These are phyloP conservation scores for Onthophagus taurus DNA, from an alignment of 1,140 invertebrate species.

Conservation along the genomic window DNA sequence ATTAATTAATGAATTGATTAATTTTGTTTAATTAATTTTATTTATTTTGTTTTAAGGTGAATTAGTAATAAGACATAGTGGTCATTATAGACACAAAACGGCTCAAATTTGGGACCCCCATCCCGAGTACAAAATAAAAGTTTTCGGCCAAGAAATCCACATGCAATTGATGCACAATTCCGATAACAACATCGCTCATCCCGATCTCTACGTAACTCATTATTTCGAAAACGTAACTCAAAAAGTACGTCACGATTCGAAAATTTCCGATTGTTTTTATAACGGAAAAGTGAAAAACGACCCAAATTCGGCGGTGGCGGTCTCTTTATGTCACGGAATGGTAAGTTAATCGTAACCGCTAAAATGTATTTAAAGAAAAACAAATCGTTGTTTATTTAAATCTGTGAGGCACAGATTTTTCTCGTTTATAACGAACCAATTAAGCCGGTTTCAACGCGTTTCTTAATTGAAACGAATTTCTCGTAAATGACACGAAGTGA, in stretches of 20 bases:
- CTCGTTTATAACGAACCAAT: too few relatives aligned
- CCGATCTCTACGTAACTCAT: conserved; percentile 41
- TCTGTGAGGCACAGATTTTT: too few relatives aligned
- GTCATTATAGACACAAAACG: conserved; percentile 51
- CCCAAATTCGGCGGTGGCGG: conserved; percentile 50
- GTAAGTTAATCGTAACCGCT: conserved; percentile 54
- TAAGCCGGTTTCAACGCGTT: too few relatives aligned
- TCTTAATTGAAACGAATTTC: too few relatives aligned
- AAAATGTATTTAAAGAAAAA: too few relatives aligned
- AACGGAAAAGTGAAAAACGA: conserved; percentile 58
- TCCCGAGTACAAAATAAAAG: conserved; percentile 57
- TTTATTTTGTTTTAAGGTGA: conserved; percentile 16
- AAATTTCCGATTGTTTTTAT: conserved; percentile 56
- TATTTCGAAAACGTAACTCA: conserved; percentile 44
- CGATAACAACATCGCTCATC: conserved; percentile 29
- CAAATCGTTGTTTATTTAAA: too few relatives aligned
- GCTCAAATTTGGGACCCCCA: conserved; percentile 62
- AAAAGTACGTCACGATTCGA: conserved; percentile 33
- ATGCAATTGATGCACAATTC: conserved; percentile 47
- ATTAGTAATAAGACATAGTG: conserved; percentile 39
- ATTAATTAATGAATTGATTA: background rate
- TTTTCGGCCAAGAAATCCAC: conserved; percentile 49
- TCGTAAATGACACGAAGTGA: too few relatives aligned
- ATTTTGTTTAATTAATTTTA: background rate
- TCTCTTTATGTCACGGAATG: conserved; percentile 70